These are phyloP conservation scores for Xiphias gladius DNA, from an alignment of 2,113 vertebrate species.

Conservation along the genomic window DNA sequence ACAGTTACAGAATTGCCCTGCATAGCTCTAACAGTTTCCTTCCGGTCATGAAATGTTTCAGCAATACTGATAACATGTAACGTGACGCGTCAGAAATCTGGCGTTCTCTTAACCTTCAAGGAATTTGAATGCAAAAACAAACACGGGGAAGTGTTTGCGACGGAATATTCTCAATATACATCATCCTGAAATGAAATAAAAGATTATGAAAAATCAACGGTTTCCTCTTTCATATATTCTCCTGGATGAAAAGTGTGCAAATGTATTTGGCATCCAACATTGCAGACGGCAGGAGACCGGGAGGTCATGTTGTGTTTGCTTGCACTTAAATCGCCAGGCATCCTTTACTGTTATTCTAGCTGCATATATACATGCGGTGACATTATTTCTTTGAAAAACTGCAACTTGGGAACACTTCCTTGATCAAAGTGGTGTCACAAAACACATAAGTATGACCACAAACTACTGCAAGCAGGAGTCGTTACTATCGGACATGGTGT, in stretches of 20 bases:
- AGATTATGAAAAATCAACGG: slow-evolving; percentile 2
- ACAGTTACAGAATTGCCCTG: not conserved
- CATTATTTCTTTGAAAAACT: not conserved
- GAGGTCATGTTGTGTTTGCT: slow-evolving; percentile 2
- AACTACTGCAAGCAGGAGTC: no score
- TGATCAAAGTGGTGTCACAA: not conserved
- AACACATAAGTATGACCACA: not conserved
- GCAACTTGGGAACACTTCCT: not conserved
- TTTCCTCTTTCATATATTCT: not conserved
- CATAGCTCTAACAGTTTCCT: slow-evolving; percentile 1
- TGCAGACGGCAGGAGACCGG: not conserved
- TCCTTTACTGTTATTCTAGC: not conserved
- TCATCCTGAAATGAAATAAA: not conserved
- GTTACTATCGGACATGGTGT: no score
- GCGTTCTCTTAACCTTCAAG: not conserved
- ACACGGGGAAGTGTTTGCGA: not conserved
- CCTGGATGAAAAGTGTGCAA: no score
- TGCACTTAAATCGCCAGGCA: slow-evolving; percentile 6
- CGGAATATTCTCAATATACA: not conserved
- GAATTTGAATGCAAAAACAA: not conserved
- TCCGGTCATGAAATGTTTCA: not conserved
- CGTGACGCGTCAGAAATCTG: not conserved
- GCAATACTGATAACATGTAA: not conserved
- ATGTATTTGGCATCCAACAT: slow-evolving; percentile 1
- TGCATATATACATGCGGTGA: not conserved